Evolutionary conservation across 2,113 vertebrate species (phyloP).

Genomic region (Fukomys damarensis): DNA sequence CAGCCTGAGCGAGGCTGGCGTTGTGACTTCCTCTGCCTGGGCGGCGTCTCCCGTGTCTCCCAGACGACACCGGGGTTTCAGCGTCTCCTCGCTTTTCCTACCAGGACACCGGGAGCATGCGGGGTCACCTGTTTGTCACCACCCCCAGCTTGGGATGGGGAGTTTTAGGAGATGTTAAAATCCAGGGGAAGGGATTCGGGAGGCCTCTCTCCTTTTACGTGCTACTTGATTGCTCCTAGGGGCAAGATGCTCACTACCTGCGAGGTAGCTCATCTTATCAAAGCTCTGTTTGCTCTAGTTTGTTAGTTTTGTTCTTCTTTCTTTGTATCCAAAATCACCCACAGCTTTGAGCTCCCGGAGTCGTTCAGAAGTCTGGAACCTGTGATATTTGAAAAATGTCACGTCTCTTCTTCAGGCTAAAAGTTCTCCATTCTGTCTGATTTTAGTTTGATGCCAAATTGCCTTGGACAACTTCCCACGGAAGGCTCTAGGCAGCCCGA

Average conservation of each 20-base stretch:
- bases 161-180: not conserved
- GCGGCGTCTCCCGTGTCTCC: not conserved
- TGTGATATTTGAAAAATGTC: not conserved
- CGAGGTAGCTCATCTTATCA: not conserved
- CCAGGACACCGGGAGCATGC: not conserved
- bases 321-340: not conserved
- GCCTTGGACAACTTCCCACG: not conserved
- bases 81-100: not conserved
- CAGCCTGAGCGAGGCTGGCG: not conserved
- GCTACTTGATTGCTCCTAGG: not conserved
- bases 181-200: not conserved
- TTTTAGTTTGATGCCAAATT: not conserved
- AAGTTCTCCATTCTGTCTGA: not conserved
- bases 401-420: not conserved
- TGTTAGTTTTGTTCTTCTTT: not conserved
- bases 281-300: not conserved
- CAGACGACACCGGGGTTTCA: not conserved
- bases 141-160: not conserved
- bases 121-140: not conserved
- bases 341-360: not conserved
- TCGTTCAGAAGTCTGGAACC: not conserved
- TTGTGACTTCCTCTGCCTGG: not conserved
- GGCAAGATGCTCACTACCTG: not conserved
- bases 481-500: not conserved
- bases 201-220: not conserved